These are phyloP conservation scores for Drosophila leontia DNA, from an alignment of 1,140 invertebrate genomes.

Conservation along the genomic window DNA sequence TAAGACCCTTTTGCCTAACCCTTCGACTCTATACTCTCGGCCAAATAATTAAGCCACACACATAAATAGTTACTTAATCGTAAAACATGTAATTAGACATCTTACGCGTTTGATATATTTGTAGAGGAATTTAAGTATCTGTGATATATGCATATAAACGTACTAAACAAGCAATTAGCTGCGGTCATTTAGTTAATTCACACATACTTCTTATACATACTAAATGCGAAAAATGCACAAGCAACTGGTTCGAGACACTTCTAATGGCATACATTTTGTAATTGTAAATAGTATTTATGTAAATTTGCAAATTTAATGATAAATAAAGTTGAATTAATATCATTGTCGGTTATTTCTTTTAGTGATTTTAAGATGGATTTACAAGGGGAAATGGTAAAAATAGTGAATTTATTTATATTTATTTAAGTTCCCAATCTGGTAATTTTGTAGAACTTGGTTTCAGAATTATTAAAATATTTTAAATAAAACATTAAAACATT, in stretches of 20 bases:
- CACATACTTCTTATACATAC: conserved; percentile 25
- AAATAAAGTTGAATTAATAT: conserved; percentile 56
- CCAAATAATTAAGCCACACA: conserved; percentile 46
- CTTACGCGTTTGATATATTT: conserved; percentile 36
- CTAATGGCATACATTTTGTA: conserved; percentile 39
- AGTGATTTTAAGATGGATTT: neutral
- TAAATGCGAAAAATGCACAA: conserved; percentile 19
- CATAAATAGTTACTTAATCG: conserved; percentile 32
- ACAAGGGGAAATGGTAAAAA: neutral
- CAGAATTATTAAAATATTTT: too few relatives aligned
- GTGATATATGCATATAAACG: conserved; percentile 72
- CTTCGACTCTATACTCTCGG: conserved; percentile 37
- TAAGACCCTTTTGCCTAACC: conserved; percentile 30
- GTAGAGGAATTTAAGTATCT: conserved; percentile 62
- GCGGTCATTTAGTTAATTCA: conserved; percentile 47
- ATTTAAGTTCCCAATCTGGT: neutral
- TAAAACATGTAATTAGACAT: conserved; percentile 35
- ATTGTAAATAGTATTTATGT: conserved; percentile 55
- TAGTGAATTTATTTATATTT: neutral
- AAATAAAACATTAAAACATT: neutral
- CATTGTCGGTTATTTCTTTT: conserved; percentile 1
- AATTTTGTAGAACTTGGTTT: neutral
- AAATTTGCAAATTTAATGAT: conserved; percentile 37
- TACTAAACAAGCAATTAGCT: conserved; percentile 41
- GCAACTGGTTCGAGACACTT: conserved; percentile 42